phyloP scores from a whole-genome alignment of 1,140 invertebrate genomes.

The Apis florea region DNA sequence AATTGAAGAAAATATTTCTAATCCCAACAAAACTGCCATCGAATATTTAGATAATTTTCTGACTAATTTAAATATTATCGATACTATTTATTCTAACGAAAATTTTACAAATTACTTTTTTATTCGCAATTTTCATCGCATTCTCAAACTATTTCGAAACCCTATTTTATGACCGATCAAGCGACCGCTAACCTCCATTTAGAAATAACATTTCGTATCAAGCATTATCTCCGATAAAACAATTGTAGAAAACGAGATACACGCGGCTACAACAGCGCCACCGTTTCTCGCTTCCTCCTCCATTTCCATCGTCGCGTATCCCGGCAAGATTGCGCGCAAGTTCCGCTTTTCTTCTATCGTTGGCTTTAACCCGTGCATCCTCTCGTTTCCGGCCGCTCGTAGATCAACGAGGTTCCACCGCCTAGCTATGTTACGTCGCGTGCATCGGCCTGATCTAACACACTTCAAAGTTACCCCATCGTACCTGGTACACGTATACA shows the following conservation, averaged over 20 bases:
- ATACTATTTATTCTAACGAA: too few relatives aligned
- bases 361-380: slow-evolving; percentile 32
- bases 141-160: background rate
- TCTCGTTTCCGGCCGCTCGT: slow-evolving; percentile 35
- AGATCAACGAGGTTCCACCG: slow-evolving; percentile 18
- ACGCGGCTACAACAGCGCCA: background rate
- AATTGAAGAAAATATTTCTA: too few relatives aligned
- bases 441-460: slow-evolving; percentile 10
- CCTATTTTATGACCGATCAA: slow-evolving; percentile 28
- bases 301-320: slow-evolving; percentile 9
- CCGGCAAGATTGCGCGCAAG: background rate
- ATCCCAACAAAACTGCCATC: too few relatives aligned
- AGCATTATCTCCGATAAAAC: too few relatives aligned
- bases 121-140: background rate
- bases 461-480: background rate
- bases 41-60: too few relatives aligned
- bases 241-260: background rate
- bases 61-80: too few relatives aligned
- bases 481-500: background rate
- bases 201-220: too few relatives aligned
- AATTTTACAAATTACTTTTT: too few relatives aligned
- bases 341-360: slow-evolving; percentile 47
- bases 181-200: too few relatives aligned
- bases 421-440: background rate
- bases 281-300: background rate